Base-by-base conservation (phyloP, 2,113 vertebrate genomes). In the Chrysemys picta region DNA sequence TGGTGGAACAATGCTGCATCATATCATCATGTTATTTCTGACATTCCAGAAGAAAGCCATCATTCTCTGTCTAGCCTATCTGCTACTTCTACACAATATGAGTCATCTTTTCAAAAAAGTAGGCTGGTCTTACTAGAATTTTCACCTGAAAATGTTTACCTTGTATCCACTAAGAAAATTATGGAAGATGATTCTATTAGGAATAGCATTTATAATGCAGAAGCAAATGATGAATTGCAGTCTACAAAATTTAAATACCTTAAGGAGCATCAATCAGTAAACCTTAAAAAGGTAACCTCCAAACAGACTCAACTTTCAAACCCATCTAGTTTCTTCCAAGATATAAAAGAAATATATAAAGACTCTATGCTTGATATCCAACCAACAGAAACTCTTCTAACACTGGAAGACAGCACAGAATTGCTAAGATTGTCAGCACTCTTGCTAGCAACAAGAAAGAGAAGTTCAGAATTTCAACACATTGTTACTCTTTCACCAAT, bases 21-120 rank as follows among this genome's bases (percentile, higher is more conserved):
- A 96, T 92, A 89, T 83, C 89, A 8, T 90, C 91, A 2, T 91
- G 54, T 93, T 54, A 85, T 78, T 90, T 96, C 96, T 97, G 97
- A 92, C 89, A 80, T 96, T 96, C 89, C 89, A 92, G 94, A 97
- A 96, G 93, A 90, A 52, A 96, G 80, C 54, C 79, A 93, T 94
- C 4, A 4, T 82, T 87, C 52, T 87, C 75, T 75, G 53, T 82
- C 87, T 91, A 84, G 85, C 17, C 76, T 92, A 1, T 72, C 86
- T 81, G 1, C 93, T 54, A 89, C 83, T 96, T 83, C 88, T 94
- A 84, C 90, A 82, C 54, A 95, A 17, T 62, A 94, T 95, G 83
- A 95, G 47, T 2, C 95, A 35, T 78, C 50, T 12, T 92, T 97
- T 86, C 53, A 96, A 65, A 96, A 96, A 93, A 98, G 92, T 82